These are phyloP conservation scores for Helicorthomorpha holstii DNA, from an alignment of 1,140 invertebrate genomes.

Conservation along the genomic window DNA sequence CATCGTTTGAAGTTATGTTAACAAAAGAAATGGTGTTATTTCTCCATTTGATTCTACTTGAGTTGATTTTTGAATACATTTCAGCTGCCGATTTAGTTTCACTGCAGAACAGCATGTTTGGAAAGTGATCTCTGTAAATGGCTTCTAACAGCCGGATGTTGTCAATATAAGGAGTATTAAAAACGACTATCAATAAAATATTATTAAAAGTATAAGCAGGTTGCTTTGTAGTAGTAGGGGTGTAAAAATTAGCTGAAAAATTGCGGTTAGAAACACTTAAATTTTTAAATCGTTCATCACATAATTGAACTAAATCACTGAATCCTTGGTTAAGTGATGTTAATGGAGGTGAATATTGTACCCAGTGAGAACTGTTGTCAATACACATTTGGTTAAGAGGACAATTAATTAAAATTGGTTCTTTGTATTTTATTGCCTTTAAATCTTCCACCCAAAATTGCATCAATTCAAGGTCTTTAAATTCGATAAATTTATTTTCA, in stretches of 20 bases:
- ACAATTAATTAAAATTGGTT: background rate
- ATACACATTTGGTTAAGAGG: background rate
- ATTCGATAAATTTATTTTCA: conserved; percentile 11
- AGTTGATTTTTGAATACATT: background rate
- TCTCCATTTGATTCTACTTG: too few species aligned
- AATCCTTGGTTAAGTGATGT: too few species aligned
- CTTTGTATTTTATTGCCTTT: conserved; percentile 10
- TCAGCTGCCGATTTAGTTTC: conserved; percentile 5
- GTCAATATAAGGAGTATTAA: conserved; percentile 21
- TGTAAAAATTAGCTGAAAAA: background rate
- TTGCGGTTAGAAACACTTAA: too few species aligned
- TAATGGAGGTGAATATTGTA: too few species aligned
- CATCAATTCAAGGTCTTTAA: conserved; percentile 10
- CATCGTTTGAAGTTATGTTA: background rate
- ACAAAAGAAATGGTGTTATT: background rate
- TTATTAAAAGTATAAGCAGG: conserved; percentile 4
- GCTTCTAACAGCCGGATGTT: conserved; percentile 22
- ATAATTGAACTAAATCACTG: too few species aligned
- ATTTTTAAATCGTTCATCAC: too few species aligned
- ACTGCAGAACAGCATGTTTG: conserved; percentile 24
- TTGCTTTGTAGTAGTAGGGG: background rate
- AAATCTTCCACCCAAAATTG: conserved; percentile 15
- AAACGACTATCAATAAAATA: conserved; percentile 20
- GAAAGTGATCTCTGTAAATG: conserved; percentile 20
- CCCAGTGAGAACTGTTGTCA: too few species aligned